These are phyloP conservation scores for Punctoribates punctum DNA, from an alignment of 2,888 invertebrate species.

Conservation along the genomic window DNA sequence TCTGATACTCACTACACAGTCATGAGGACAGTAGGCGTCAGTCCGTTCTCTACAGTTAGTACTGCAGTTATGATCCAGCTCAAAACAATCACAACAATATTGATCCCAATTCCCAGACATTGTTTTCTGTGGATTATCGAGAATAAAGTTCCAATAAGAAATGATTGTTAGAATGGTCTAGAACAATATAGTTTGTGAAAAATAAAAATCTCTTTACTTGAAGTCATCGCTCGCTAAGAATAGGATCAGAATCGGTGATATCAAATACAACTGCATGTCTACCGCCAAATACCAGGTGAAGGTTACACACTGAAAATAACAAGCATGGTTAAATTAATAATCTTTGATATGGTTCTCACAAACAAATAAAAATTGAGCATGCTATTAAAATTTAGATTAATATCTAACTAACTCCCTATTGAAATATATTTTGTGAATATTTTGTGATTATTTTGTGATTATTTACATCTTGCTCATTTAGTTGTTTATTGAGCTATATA, in stretches of 20 bases:
- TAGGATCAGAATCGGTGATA: slow-evolving; percentile 38
- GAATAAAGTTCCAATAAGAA: not conserved
- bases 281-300: slow-evolving; percentile 41
- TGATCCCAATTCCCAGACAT: slow-evolving; percentile 29
- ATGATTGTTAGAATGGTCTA: not conserved
- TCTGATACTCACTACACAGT: slow-evolving; percentile 38
- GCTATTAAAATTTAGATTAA: too few species aligned
- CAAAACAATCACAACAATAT: not conserved
- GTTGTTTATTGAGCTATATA: too few species aligned
- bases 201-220: not conserved
- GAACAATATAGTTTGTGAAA: too few species aligned
- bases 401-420: too few species aligned
- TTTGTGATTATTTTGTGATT: too few species aligned
- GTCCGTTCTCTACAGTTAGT: slow-evolving; percentile 25
- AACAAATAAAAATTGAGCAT: too few species aligned
- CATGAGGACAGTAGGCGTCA: slow-evolving; percentile 40
- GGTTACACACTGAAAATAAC: slow-evolving; percentile 19
- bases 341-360: not conserved
- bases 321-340: not conserved
- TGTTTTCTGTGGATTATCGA: slow-evolving; percentile 3
- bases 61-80: slow-evolving; percentile 31
- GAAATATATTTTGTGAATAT: too few species aligned
- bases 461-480: too few species aligned
- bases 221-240: slow-evolving; percentile 5
- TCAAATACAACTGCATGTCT: slow-evolving; percentile 40